Evolutionary conservation across 2,888 invertebrate species (phyloP), one percentile per base, ranked within the genome.

Genomic region (Stictocephala bisonia): DNA sequence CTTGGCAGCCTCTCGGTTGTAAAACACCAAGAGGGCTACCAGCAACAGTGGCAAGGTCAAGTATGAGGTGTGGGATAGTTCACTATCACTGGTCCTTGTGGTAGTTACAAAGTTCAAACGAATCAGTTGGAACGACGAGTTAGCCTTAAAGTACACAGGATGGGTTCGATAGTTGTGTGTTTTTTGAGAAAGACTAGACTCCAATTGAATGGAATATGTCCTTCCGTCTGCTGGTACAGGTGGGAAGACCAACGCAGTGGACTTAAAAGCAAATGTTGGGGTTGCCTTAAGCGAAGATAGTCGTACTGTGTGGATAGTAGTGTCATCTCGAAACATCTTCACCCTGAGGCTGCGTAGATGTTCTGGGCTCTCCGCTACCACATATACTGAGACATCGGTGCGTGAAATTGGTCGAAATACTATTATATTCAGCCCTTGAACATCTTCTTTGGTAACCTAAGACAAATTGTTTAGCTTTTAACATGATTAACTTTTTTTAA

Each of bases 191-290:
- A 95, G 84, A 0, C 90, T 88, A 0, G 93, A 92, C 81, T 95
- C 94, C 31, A 97, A 82, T 76, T 91, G 90, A 0, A 96, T 84
- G 13, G 91, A 87, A 81, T 97, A 97, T 1, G 88, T 88, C 82
- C 89, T 89, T 66, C 90, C 88, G 81, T 96, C 96, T 1, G 93
- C 89, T 4, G 92, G 92, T 77, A 97, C 86, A 0, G 94, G 88
- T 0, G 96, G 96, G 78, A 96, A 87, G 79, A 91, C 90, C 22
- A 93, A 84, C 78, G 89, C 79, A 67, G 86, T 83, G 3, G 75
- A 75, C n/a, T 74, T 74, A 7, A 79, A 67, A 1, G 74, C 72
- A 69, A 78, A 79, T 27, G 73, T 75, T 3, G 77, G 64, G 9
- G 77, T 77, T 3, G 77, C 68, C 48, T 77, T 77, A 53, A 75